A percentile compares a stretch with the other conserved stretches of the same genome.
Conservation (phyloP, 2,797 vertebrate genomes). For the Pipistrellus pygmaeus region DNA sequence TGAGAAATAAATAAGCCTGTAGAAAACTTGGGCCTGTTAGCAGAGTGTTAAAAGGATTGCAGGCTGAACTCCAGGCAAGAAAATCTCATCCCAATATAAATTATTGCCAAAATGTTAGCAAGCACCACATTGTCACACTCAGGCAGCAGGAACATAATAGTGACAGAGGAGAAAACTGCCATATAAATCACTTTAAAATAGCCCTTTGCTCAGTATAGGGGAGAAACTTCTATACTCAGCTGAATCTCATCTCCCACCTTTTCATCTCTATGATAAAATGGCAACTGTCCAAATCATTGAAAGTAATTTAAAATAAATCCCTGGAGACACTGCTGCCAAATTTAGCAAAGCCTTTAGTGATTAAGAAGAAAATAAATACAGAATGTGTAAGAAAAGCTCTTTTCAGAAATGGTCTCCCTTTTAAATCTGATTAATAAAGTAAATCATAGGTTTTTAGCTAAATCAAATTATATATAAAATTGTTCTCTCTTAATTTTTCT, state of each 20-base stretch:
- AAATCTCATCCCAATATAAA: constrained; percentile 76
- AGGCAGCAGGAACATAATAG: constrained; percentile 70
- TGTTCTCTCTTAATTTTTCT: not conserved
- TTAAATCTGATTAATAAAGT: constrained; percentile 41
- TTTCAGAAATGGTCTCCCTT: constrained; percentile 45
- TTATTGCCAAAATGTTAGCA: constrained; percentile 75
- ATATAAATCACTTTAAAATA: constrained; percentile 67
- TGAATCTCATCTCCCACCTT: constrained; percentile 61
- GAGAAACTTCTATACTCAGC: constrained; percentile 52
- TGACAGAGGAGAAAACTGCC: constrained; percentile 68
- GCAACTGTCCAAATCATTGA: constrained; percentile 73
- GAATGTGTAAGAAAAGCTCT: constrained; percentile 34
- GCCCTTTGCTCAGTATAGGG: constrained; percentile 7
- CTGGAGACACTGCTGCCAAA: constrained; percentile 53
- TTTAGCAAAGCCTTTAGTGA: constrained; percentile 47
- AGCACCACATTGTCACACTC: constrained; percentile 50
- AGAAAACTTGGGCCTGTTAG: constrained; percentile 47
- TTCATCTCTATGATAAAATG: constrained; percentile 72
- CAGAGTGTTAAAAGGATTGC: constrained; percentile 68
- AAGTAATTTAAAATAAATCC: constrained; percentile 72
- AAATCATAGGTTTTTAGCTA: constrained; percentile 48
- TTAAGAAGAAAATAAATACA: constrained; percentile 70
- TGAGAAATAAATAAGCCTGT: constrained; percentile 78
- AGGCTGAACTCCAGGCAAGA: constrained; percentile 74
- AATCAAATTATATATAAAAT: constrained; percentile 1